Percentiles rank a stretch among this genome's conserved stretches.
These are phyloP conservation scores for Dermochelys coriacea DNA, from an alignment of 2,797 vertebrate genomes.

Conservation along the genomic window DNA sequence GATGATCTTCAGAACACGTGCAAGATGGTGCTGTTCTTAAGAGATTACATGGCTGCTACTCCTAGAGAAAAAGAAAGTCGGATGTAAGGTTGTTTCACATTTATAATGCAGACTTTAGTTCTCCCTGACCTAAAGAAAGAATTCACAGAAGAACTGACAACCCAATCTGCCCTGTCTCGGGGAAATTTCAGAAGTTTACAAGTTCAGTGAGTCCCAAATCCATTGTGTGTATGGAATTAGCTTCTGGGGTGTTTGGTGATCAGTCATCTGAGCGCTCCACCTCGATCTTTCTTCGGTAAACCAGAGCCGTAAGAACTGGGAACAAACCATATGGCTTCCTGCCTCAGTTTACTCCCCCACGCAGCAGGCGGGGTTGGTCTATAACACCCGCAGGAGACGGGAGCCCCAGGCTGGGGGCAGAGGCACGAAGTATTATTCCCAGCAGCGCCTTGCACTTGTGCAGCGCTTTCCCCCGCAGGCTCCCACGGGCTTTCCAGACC, in stretches of 20 bases:
- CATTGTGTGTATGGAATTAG: not conserved
- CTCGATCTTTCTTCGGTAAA: not conserved
- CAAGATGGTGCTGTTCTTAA: accelerated
- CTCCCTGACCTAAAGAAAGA: not conserved
- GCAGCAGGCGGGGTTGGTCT: not conserved
- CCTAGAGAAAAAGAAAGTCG: not conserved
- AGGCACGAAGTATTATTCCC: not conserved
- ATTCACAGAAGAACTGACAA: not conserved
- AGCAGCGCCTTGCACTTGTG: not conserved
- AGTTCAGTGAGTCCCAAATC: not conserved
- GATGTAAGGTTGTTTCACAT: not conserved
- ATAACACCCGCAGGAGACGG: no score
- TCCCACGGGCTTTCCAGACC: no score
- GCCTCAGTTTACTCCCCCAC: not conserved
- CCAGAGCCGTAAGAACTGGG: not conserved
- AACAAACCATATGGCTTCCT: not conserved
- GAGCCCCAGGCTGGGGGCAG: not conserved
- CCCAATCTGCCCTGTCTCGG: not conserved
- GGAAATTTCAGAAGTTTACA: not conserved
- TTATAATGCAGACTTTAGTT: not conserved
- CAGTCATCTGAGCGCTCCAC: not conserved
- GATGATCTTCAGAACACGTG: accelerated
- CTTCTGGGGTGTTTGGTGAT: not conserved
- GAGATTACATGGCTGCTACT: not conserved
- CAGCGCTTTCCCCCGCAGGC: no score